Evolutionary conservation across 1,140 invertebrate species (phyloP).

Genomic region (Cyclargus thomasi): DNA sequence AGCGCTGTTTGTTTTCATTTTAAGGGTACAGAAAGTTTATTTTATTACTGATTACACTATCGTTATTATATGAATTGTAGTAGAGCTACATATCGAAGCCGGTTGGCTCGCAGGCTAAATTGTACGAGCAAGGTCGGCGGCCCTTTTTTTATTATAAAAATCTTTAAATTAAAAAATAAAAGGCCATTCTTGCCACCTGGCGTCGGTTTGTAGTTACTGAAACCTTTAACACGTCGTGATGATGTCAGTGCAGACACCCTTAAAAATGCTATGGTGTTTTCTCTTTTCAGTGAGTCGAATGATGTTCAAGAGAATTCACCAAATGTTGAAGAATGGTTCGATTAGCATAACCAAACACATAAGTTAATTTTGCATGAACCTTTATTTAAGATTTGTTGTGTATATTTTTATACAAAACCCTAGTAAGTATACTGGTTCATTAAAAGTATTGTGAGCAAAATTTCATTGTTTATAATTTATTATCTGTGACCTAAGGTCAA

Average conservation of each 20-base stretch:
- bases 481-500: neutral
- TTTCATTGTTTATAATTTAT: neutral
- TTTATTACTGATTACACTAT: no score
- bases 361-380: neutral
- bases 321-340: slow-evolving; percentile 73
- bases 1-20: no score
- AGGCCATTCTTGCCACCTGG: no score
- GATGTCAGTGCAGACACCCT: neutral
- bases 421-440: neutral
- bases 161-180: no score
- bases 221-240: neutral
- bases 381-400: neutral
- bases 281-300: slow-evolving; percentile 84
- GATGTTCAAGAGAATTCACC: slow-evolving; percentile 87
- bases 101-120: no score
- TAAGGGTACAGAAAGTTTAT: no score
- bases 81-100: no score
- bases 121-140: no score
- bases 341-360: slow-evolving; percentile 34
- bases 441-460: neutral
- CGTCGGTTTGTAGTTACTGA: no score
- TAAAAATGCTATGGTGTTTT: slow-evolving; percentile 27
- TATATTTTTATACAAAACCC: slow-evolving; percentile 6
- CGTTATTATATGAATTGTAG: no score
- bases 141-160: no score